Percentiles rank a stretch among this genome's conserved stretches.
Conservation (phyloP, 2,888 invertebrate species). For the Teleogryllus oceanicus region DNA sequence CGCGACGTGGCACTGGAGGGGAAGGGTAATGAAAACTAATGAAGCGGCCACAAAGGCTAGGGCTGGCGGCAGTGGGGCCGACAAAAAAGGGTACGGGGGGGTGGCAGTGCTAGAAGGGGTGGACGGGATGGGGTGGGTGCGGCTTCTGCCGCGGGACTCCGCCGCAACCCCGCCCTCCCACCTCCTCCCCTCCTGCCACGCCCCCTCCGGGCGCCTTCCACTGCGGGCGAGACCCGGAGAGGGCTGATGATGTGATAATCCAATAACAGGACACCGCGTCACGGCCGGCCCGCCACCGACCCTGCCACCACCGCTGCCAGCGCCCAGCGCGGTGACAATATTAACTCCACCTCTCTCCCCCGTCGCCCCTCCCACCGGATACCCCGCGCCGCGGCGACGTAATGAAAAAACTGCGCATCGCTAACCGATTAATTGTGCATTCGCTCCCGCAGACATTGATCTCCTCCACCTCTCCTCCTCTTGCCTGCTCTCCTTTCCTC, state of each 20-base stretch:
- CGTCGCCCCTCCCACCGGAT: background rate
- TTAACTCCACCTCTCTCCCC: background rate
- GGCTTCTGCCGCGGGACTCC: background rate
- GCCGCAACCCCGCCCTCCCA: too few species aligned
- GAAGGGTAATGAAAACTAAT: slow-evolving; percentile 34
- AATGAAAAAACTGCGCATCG: too few species aligned
- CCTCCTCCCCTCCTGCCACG: too few species aligned
- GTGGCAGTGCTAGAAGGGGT: background rate
- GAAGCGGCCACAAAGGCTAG: slow-evolving; percentile 29
- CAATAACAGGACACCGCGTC: slow-evolving; percentile 23
- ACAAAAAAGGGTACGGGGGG: slow-evolving; percentile 3
- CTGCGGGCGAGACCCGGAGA: too few species aligned
- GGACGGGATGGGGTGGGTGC: background rate
- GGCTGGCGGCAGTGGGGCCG: background rate
- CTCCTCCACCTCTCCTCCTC: too few species aligned
- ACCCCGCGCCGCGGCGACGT: too few species aligned
- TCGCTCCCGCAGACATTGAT: too few species aligned
- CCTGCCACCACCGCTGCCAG: background rate
- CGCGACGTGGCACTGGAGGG: background rate
- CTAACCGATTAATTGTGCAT: too few species aligned
- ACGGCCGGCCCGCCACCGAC: background rate
- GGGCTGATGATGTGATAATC: slow-evolving; percentile 22
- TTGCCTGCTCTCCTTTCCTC: too few species aligned
- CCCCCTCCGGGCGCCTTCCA: too few species aligned
- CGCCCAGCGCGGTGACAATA: slow-evolving; percentile 21